phyloP scores from a whole-genome alignment of 1,140 invertebrate genomes.

The Drosophila asahinai region DNA sequence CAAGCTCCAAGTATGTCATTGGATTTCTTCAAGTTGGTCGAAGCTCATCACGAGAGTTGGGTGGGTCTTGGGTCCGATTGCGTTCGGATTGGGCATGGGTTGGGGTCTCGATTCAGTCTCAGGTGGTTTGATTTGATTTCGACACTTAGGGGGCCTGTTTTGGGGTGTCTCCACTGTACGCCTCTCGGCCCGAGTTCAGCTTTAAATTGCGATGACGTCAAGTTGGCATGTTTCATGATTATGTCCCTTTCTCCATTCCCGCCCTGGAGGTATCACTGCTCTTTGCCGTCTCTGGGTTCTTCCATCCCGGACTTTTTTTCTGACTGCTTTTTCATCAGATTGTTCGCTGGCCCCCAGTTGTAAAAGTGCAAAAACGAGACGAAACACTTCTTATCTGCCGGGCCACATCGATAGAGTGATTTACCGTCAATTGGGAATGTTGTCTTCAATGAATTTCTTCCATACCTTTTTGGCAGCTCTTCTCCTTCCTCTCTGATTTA shows the following conservation, averaged over 20 bases:
- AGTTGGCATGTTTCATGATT: conserved; percentile 77
- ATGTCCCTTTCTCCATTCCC: conserved; percentile 48
- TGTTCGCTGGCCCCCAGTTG: conserved; percentile 37
- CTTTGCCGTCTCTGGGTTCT: conserved; percentile 32
- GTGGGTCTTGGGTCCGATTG: conserved; percentile 33
- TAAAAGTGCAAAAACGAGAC: conserved; percentile 81
- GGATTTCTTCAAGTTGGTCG: conserved; percentile 52
- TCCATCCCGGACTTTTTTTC: not conserved
- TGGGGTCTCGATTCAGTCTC: conserved; percentile 27
- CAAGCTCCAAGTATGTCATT: conserved; percentile 58
- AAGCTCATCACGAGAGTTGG: conserved; percentile 14
- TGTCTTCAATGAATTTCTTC: conserved; percentile 77
- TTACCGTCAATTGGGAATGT: conserved; percentile 84
- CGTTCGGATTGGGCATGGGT: conserved; percentile 20
- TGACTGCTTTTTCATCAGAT: conserved; percentile 1
- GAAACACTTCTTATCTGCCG: conserved; percentile 76
- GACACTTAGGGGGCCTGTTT: conserved; percentile 57
- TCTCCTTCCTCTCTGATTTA: conserved; percentile 57
- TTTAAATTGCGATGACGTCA: conserved; percentile 80
- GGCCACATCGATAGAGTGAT: conserved; percentile 83
- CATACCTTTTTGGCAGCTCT: conserved; percentile 7
- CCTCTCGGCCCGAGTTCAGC: conserved; percentile 37
- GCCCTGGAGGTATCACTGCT: conserved; percentile 12
- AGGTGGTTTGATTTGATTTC: conserved; percentile 61
- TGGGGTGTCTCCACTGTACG: conserved; percentile 38